Conservation (phyloP, 2,113 vertebrate species). For the Megatriorchis doriae region DNA sequence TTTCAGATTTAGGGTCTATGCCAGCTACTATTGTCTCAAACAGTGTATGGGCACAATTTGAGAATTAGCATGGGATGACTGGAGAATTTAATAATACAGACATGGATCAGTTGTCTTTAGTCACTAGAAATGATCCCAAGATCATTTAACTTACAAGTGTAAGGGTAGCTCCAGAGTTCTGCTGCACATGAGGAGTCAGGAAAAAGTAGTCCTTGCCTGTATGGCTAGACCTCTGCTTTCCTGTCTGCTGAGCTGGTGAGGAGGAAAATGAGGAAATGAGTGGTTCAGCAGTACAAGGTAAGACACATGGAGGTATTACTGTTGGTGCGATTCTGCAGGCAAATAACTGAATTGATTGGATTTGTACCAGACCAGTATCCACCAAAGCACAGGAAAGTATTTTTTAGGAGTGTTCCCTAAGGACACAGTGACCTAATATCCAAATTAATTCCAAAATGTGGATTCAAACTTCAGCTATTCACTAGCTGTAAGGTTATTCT, state of each 20-base stretch:
- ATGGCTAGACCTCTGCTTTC: background rate
- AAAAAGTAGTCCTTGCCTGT: background rate
- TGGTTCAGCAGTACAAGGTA: background rate
- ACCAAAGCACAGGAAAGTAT: background rate
- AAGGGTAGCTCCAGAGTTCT: background rate
- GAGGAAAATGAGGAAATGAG: background rate
- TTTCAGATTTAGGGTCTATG: background rate
- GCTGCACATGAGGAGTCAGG: background rate
- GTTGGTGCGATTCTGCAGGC: fast-evolving
- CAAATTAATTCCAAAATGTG: background rate
- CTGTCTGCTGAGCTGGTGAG: background rate
- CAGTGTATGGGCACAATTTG: background rate
- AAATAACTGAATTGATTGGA: background rate
- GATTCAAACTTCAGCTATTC: background rate
- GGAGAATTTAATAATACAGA: background rate
- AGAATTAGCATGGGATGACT: background rate
- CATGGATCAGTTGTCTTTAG: background rate
- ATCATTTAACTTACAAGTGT: background rate
- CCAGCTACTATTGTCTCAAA: background rate
- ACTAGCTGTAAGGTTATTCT: background rate
- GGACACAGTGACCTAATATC: background rate
- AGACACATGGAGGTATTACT: background rate
- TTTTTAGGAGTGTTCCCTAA: background rate
- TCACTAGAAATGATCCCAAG: background rate
- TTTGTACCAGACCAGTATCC: background rate